phyloP scores from a whole-genome alignment of 2,888 invertebrate genomes.

The Linhomoeus sp. region DNA sequence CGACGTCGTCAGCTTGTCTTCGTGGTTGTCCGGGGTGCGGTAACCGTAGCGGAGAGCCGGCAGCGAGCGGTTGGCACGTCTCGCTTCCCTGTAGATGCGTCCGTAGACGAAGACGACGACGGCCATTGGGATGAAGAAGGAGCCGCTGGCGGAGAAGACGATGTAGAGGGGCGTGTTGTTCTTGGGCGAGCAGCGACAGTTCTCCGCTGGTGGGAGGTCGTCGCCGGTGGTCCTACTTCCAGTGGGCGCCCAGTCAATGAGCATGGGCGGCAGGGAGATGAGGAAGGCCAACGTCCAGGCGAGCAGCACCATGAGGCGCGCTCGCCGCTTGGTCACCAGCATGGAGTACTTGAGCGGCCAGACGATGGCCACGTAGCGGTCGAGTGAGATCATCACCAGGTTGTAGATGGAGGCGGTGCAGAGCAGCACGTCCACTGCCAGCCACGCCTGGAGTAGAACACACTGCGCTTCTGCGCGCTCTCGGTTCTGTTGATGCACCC shows the following conservation, averaged over 20 bases:
- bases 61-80: conserved; percentile 20
- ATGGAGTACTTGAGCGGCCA: conserved; percentile 83
- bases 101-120: conserved; percentile 96
- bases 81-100: conserved; percentile 78
- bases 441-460: conserved; percentile 56
- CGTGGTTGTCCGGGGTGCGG: too few relatives aligned
- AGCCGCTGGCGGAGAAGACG: conserved; percentile 53
- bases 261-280: conserved; percentile 84
- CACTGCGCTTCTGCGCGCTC: too few relatives aligned
- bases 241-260: conserved; percentile 45
- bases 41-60: too few relatives aligned
- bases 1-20: too few relatives aligned
- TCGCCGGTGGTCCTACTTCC: too few relatives aligned
- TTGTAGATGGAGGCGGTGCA: conserved; percentile 92
- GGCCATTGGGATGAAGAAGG: conserved; percentile 90
- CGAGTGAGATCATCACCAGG: conserved; percentile 80
- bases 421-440: conserved; percentile 94
- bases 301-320: conserved; percentile 37
- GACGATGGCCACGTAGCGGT: conserved; percentile 74
- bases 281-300: conserved; percentile 78
- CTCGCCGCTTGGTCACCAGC: conserved; percentile 43
- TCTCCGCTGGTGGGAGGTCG: too few relatives aligned
- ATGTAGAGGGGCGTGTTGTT: conserved; percentile 76
- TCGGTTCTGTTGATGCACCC: too few relatives aligned
- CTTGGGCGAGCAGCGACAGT: conserved; percentile 66